Evolutionary conservation across 2,888 invertebrate species (phyloP), one percentile per base, ranked within the genome.

Genomic region (Dexiosoma caninum): DNA sequence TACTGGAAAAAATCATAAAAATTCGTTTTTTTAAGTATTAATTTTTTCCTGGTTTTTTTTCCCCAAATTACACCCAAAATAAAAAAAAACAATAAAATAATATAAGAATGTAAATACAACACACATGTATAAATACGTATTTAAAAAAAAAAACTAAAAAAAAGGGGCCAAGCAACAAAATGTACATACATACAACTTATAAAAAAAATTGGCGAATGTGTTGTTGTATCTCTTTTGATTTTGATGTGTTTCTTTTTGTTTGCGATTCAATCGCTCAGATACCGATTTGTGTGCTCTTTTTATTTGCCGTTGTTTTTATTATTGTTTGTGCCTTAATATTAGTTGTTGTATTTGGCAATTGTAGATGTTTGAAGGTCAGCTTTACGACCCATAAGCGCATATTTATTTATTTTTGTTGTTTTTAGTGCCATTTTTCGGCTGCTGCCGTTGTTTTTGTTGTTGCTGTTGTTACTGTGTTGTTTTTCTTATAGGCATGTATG

Each of bases 361-460:
- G 86, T 87, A 86, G 85, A 85, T 86, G 86, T 88, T 89, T 89
- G 89, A 89, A 89, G 89, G 89, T 89, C 89, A 89, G 90, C 90
- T 89, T 89, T 89, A 89, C 89, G 89, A 88, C 88, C 88, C 88
- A 88, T 85, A 88, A 89, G 88, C 87, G 85, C 85, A 85, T 84
- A 77, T 81, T 85, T 82, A 78, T 69, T 85, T 80, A 67, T 83
- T 75, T 86, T 82, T 83, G 64, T 75, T 82, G 64, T 64, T 60
- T 51, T 44, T 71, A 40, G 66, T 66, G 60, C 62, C n/a, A 67
- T 51, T 59, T 42, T 78, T 32, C 42, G 74, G 44, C 46, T 35
- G 55, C 57, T 23, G 16, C 14, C 14, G 71, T 57, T 35, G 35
- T n/a, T 57, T 12, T 37, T 51, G 82, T 85, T 86, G 49, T 70